A percentile compares a stretch with the other conserved stretches of the same genome.
Evolutionary conservation across 2,888 invertebrate genomes (phyloP).

Genomic region (Notodonta ziczac): DNA sequence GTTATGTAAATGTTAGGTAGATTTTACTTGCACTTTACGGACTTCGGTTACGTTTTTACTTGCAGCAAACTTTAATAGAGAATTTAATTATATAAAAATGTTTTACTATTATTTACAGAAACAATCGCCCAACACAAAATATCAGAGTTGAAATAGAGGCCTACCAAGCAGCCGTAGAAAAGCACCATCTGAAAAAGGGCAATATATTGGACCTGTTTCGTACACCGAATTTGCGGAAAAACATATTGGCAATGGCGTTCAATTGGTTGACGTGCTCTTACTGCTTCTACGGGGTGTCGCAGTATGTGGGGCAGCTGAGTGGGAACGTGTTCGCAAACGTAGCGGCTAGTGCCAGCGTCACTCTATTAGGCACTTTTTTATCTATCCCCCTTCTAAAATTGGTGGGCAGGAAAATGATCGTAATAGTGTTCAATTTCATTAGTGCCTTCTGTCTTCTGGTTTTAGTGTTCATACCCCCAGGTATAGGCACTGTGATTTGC

Average conservation of each 20-base stretch:
- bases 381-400: conserved; percentile 87
- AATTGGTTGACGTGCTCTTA: conserved; percentile 93
- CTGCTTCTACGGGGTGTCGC: conserved; percentile 91
- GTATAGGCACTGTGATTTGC: conserved; percentile 80
- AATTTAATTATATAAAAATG: no score
- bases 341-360: conserved; percentile 88
- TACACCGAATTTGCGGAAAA: conserved; percentile 88
- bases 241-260: conserved; percentile 89
- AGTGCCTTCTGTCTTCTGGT: conserved; percentile 86
- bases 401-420: conserved; percentile 87
- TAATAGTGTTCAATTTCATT: conserved; percentile 86
- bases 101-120: conserved; percentile 58
- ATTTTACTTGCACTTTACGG: no score
- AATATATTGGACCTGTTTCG: conserved; percentile 87
- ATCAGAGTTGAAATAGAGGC: conserved; percentile 72
- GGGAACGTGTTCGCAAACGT: conserved; percentile 94
- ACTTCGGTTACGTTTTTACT: no score
- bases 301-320: conserved; percentile 91
- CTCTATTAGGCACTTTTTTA: conserved; percentile 83
- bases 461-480: conserved; percentile 81
- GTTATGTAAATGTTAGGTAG: no score
- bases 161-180: conserved; percentile 56
- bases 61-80: no score
- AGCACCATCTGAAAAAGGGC: conserved; percentile 73
- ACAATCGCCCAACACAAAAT: conserved; percentile 74